phyloP scores from a whole-genome alignment of 2,113 vertebrate species.

The Forbesichthys agassizii region DNA sequence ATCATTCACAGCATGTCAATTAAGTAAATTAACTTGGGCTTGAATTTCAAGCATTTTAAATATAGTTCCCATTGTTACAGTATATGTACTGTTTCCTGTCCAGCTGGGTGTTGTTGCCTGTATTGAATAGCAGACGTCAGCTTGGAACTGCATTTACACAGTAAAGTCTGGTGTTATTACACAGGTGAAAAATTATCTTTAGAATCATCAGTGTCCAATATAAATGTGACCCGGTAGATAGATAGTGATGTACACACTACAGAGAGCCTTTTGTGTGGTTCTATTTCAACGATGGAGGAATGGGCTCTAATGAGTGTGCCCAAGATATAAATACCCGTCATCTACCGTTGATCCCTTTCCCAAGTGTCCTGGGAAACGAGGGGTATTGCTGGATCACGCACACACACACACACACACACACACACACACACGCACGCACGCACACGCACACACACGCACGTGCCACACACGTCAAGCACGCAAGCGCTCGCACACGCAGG shows the following conservation, averaged over 20 bases:
- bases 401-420: neutral
- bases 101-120: neutral
- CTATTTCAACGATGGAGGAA: slow-evolving; percentile 29
- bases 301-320: slow-evolving; percentile 46
- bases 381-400: slow-evolving; percentile 26
- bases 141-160: neutral
- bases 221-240: slow-evolving; percentile 15
- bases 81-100: neutral
- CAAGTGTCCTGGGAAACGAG: slow-evolving; percentile 14
- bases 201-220: slow-evolving; percentile 9
- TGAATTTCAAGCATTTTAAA: neutral
- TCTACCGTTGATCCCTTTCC: slow-evolving; percentile 35
- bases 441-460: neutral
- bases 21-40: neutral
- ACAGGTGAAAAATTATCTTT: neutral
- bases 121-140: too few species aligned
- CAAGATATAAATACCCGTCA: slow-evolving; percentile 45
- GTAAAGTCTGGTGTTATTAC: neutral
- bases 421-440: neutral
- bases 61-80: neutral
- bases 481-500: neutral
- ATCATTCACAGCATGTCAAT: too few species aligned
- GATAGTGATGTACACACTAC: slow-evolving; percentile 13
- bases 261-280: slow-evolving; percentile 28
- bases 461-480: neutral